Evolutionary conservation across 2,113 vertebrate species (phyloP), one percentile per base, ranked within the genome.

Genomic region (Burhinus oedicnemus): DNA sequence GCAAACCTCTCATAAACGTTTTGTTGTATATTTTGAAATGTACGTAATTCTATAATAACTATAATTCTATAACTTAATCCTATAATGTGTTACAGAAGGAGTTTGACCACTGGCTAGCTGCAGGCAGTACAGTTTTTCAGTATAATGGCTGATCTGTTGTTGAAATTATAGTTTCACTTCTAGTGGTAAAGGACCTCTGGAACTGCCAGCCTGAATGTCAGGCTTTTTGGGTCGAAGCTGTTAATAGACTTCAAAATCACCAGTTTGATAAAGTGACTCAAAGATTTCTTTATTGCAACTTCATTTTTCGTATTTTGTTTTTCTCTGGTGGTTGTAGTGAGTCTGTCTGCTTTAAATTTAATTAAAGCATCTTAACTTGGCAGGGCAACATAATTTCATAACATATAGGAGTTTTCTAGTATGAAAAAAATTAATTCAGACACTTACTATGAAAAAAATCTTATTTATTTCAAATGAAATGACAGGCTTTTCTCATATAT

Each of bases 251-350:
- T 87, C 80, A 92, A 55, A 70, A 91, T 94, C 58, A 69, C 40
- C 5, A 19, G 84, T 91, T 54, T 93, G 83, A 95, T 86, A 95
- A 95, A 96, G 83, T 36, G 14, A 68, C 66, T 84, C 45, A 60
- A 87, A 80, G 34, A 42, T 77, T 25, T 71, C 82, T 80, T 78
- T 69, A 89, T 64, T 60, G 25, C 55, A 94, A 77, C 36, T 84
- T 82, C 8, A 8, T 94, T 97, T 97, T 95, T 97, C 57, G 45
- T 60, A 76, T 81, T 68, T 97, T 91, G 21, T 91, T 97, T 82
- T 85, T 84, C 61, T 93, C 27, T 83, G 78, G 79, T 11, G 11
- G 90, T 52, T 64, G 64, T 89, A 91, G 82, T 86, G 92, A 80
- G 65, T 66, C 61, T 92, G 29, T 83, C 52, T 93, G 44, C 25